Evolutionary conservation across 2,888 invertebrate genomes (phyloP).

Genomic region (Gerosis bhagava): DNA sequence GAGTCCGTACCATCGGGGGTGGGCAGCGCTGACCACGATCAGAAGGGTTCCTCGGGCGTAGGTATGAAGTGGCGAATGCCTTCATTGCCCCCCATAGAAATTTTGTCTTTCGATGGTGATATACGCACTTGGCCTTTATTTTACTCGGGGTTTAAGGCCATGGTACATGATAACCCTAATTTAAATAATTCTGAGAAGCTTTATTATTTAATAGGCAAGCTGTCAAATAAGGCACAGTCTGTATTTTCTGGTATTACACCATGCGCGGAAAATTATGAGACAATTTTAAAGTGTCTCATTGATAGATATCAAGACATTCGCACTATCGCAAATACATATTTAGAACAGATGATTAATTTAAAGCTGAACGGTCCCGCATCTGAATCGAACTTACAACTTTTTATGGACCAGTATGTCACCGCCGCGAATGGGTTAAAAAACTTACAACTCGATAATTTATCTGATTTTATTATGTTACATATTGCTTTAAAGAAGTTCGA

Average conservation of each 20-base stretch:
- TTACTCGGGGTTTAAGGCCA: slow-evolving; percentile 14
- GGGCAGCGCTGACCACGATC: too few relatives aligned
- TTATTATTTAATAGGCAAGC: slow-evolving; percentile 7
- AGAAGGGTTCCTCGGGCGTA: too few relatives aligned
- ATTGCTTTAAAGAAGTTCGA: not conserved
- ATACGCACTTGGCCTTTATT: slow-evolving; percentile 16
- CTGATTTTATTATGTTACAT: too few relatives aligned
- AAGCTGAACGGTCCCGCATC: not conserved
- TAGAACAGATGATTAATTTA: slow-evolving; percentile 30
- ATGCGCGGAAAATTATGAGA: slow-evolving; percentile 5
- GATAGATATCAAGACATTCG: slow-evolving; percentile 3
- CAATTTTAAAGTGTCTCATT: slow-evolving; percentile 1
- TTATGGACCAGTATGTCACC: not conserved
- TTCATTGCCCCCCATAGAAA: slow-evolving; percentile 15
- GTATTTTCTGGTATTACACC: slow-evolving; percentile 3
- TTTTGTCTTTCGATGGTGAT: slow-evolving; percentile 19
- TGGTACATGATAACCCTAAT: slow-evolving; percentile 4
- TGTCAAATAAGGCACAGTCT: not conserved
- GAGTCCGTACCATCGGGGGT: too few relatives aligned
- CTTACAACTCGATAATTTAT: not conserved
- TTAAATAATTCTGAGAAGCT: not conserved
- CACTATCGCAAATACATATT: slow-evolving; percentile 1
- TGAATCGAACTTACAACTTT: not conserved
- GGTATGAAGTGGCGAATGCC: too few relatives aligned
- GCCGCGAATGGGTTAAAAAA: not conserved